Percentiles rank a stretch among this genome's conserved stretches.
These are phyloP conservation scores for Ephydatia muelleri DNA, from an alignment of 37 sponge, comb jelly and placozoan species.

Conservation along the genomic window DNA sequence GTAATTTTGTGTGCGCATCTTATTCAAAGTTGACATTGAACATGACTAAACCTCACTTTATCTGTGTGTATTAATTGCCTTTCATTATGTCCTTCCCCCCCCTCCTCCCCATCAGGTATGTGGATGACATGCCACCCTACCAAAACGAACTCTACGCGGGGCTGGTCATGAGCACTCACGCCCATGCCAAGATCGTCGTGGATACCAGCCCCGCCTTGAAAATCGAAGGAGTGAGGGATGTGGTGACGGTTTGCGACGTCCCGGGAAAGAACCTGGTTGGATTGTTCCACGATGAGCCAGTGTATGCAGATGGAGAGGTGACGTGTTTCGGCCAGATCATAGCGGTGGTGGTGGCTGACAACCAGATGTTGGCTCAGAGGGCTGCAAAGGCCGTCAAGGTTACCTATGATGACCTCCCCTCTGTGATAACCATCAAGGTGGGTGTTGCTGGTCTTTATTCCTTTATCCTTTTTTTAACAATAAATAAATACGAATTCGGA, in stretches of 20 bases:
- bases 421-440: slow-evolving; percentile 83
- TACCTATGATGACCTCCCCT: slow-evolving; percentile 64
- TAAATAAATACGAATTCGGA: too few relatives aligned
- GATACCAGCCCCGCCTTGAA: slow-evolving; percentile 49
- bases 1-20: too few relatives aligned
- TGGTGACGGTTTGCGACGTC: slow-evolving; percentile 66
- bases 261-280: slow-evolving; percentile 54
- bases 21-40: too few relatives aligned
- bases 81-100: too few relatives aligned
- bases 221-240: slow-evolving; percentile 62
- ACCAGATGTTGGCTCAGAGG: slow-evolving; percentile 60
- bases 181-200: slow-evolving; percentile 70
- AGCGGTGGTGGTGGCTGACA: slow-evolving; percentile 74
- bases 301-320: slow-evolving; percentile 79
- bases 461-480: neutral
- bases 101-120: slow-evolving; percentile 27
- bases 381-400: slow-evolving; percentile 73
- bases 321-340: slow-evolving; percentile 78
- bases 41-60: too few relatives aligned
- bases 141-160: slow-evolving; percentile 82
- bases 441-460: too few relatives aligned
- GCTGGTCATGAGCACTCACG: slow-evolving; percentile 54
- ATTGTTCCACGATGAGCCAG: slow-evolving; percentile 34
- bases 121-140: slow-evolving; percentile 78
- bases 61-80: too few relatives aligned